Conservation (phyloP, 2,113 vertebrate genomes). For the Oryzias curvinotus region DNA sequence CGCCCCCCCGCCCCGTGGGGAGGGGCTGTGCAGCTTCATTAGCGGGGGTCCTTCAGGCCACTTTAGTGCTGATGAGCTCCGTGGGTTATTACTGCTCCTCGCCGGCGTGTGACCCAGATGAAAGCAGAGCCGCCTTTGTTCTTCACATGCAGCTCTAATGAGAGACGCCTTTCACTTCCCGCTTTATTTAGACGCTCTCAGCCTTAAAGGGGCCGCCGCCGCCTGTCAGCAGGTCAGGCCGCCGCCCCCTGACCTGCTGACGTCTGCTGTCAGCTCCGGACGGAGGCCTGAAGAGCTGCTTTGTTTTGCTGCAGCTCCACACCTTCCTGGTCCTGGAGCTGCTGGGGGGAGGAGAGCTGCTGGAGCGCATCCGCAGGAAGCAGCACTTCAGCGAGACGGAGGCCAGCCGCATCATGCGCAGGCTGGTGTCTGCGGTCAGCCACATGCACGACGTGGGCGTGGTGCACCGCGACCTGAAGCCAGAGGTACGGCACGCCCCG, state of each 20-base stretch:
- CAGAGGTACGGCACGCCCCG: constrained; percentile 81
- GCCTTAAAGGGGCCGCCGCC: constrained; percentile 1
- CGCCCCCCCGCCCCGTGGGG: constrained; percentile 19
- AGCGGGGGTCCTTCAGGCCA: constrained; percentile 50
- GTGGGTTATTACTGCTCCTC: constrained; percentile 68
- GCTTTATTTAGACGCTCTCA: constrained; percentile 51
- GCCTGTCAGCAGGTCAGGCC: no score
- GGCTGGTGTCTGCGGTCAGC: constrained; percentile 93
- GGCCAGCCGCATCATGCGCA: constrained; percentile 95
- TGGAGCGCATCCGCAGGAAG: constrained; percentile 93
- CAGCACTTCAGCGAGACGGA: constrained; percentile 95
- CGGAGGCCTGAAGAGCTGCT: no score
- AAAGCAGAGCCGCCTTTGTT: constrained; percentile 67
- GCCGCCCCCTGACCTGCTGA: no score
- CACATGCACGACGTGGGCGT: constrained; percentile 99
- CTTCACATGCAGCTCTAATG: constrained; percentile 60
- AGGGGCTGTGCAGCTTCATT: constrained; percentile 58
- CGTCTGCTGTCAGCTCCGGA: no score
- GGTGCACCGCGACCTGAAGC: constrained; percentile 94
- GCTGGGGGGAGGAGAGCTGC: constrained; percentile 91
- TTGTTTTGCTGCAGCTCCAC: constrained; percentile 83
- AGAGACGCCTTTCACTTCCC: constrained; percentile 59
- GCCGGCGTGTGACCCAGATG: constrained; percentile 71
- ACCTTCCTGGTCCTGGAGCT: constrained; percentile 94
- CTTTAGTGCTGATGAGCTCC: constrained; percentile 70